Evolutionary conservation across 1,140 invertebrate species (phyloP).

Genomic region (Drosophila elegans): DNA sequence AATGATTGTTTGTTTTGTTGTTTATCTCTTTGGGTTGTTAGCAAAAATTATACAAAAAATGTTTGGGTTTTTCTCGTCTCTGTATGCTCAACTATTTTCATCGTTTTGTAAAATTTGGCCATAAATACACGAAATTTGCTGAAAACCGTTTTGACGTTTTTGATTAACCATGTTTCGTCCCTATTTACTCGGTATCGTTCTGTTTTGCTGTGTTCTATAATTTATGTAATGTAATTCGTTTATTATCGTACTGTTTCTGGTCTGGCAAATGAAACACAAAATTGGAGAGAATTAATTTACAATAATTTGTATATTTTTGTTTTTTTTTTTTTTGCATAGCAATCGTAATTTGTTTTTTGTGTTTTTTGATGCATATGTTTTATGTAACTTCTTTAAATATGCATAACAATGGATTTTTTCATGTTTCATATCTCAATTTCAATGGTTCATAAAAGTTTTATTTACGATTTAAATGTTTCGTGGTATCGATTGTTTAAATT

Average conservation of each 20-base stretch:
- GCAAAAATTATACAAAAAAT: constrained; percentile 78
- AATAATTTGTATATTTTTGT: constrained; percentile 65
- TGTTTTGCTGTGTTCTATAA: constrained; percentile 26
- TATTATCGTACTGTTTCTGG: constrained; percentile 48
- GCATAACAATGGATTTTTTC: constrained; percentile 69
- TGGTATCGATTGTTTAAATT: constrained; percentile 44
- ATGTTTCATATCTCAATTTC: constrained; percentile 50
- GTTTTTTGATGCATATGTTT: constrained; percentile 57
- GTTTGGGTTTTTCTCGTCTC: constrained; percentile 29
- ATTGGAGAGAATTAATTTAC: constrained; percentile 62
- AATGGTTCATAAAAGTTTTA: constrained; percentile 52
- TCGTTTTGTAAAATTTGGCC: constrained; percentile 78
- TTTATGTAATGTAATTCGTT: constrained; percentile 32
- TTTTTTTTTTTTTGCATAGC: constrained; percentile 68
- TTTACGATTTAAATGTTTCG: constrained; percentile 28
- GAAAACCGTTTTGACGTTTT: constrained; percentile 79
- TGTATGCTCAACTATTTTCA: constrained; percentile 41
- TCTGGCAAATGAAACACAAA: constrained; percentile 65
- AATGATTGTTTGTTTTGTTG: constrained; percentile 71
- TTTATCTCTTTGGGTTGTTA: constrained; percentile 72
- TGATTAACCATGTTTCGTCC: constrained; percentile 65
- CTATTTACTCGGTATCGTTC: constrained; percentile 17
- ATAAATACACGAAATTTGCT: constrained; percentile 75
- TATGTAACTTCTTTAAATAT: constrained; percentile 73
- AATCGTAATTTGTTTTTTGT: constrained; percentile 61